Conservation (phyloP, 2,113 vertebrate species). For the Paratilapia polleni region DNA sequence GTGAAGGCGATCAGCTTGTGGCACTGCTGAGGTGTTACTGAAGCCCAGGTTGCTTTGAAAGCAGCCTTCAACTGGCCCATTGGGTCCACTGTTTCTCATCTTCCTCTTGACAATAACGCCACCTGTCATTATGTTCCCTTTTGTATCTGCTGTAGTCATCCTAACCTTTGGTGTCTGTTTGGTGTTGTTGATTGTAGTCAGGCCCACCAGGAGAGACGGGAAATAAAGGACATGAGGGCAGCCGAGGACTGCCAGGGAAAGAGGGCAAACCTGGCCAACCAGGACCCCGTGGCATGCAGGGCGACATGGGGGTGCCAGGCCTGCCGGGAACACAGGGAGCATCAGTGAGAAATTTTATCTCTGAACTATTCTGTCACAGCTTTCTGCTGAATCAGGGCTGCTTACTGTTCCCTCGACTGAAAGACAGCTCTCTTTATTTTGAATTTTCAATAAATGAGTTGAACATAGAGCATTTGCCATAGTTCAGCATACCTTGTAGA, state of each 20-base stretch:
- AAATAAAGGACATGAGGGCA: constrained; percentile 89
- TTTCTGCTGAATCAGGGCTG: background rate
- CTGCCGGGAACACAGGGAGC: constrained; percentile 87
- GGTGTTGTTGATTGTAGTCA: constrained; percentile 68
- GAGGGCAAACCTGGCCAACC: constrained; percentile 87
- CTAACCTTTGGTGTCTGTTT: background rate
- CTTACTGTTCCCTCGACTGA: background rate
- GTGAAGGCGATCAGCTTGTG: too few species aligned
- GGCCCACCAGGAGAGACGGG: constrained; percentile 91
- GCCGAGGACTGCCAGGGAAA: constrained; percentile 85
- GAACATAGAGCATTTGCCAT: background rate
- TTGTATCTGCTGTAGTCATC: background rate
- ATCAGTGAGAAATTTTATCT: constrained; percentile 80
- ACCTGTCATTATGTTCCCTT: background rate
- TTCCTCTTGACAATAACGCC: background rate
- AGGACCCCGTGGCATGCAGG: constrained; percentile 92
- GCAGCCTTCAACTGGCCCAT: too few species aligned
- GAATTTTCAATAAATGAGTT: background rate
- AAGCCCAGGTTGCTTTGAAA: too few species aligned
- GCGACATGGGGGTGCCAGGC: constrained; percentile 88
- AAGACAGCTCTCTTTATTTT: background rate
- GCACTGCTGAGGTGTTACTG: too few species aligned
- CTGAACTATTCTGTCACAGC: background rate
- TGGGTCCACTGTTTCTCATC: background rate
- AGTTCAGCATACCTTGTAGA: background rate